phyloP scores from a whole-genome alignment of 2,888 invertebrate species.

The Erebia aethiops region DNA sequence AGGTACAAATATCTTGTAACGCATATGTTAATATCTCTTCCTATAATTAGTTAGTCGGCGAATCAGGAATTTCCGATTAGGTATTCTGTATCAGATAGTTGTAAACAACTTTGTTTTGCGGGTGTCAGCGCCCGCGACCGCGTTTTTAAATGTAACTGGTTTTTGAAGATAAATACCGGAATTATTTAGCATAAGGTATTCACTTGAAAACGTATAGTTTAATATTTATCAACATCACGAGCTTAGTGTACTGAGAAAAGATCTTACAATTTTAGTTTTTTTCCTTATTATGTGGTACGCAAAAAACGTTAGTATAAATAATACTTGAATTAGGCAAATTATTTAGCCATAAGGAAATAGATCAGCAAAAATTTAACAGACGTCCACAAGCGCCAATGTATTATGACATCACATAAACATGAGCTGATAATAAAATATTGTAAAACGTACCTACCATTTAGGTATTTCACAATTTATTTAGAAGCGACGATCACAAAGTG shows the following conservation, averaged over 20 bases:
- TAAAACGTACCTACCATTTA: too few species aligned
- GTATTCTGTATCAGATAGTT: constrained; percentile 13
- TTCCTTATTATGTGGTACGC: background rate
- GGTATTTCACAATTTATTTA: too few species aligned
- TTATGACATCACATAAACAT: background rate
- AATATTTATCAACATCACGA: constrained; percentile 1
- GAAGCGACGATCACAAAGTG: too few species aligned
- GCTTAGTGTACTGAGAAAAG: background rate
- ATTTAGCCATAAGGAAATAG: background rate
- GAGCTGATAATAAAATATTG: too few species aligned
- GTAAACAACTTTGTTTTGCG: constrained; percentile 26
- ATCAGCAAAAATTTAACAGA: background rate
- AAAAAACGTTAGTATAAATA: too few species aligned
- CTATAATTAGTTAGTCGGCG: constrained; percentile 13
- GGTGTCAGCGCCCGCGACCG: constrained; percentile 29
- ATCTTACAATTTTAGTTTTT: background rate
- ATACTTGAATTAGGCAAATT: too few species aligned
- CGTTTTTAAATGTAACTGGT: constrained; percentile 44
- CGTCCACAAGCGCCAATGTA: background rate
- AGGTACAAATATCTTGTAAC: constrained; percentile 10
- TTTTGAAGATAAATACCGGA: constrained; percentile 33
- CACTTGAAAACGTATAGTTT: background rate
- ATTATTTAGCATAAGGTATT: constrained; percentile 24
- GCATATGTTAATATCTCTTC: constrained; percentile 1
- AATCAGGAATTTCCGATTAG: constrained; percentile 5